phyloP scores from a whole-genome alignment of 2,888 invertebrate species.

The Dyspetes luteomarginatus region DNA sequence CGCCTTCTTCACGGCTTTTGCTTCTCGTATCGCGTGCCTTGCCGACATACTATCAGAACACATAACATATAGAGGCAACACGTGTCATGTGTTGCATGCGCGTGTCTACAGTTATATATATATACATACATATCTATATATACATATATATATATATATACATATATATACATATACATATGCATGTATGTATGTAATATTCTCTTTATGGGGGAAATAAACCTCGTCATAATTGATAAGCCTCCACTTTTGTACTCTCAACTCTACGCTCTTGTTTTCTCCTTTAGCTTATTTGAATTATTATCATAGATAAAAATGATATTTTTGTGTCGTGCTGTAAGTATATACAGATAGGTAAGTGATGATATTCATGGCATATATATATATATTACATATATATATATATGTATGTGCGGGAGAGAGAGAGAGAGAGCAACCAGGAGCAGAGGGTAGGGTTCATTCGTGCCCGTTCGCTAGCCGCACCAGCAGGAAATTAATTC shows the following conservation, averaged over 20 bases:
- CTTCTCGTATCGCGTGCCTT: constrained; percentile 5
- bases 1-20: constrained; percentile 32
- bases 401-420: too few relatives aligned
- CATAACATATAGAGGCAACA: not conserved
- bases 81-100: not conserved
- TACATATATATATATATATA: not conserved
- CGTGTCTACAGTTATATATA: not conserved
- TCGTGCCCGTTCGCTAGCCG: constrained; percentile 44
- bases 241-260: too few relatives aligned
- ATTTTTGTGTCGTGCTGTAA: not conserved
- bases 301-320: not conserved
- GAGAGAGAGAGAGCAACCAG: not conserved
- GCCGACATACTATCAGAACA: not conserved
- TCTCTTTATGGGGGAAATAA: too few relatives aligned
- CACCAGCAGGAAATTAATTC: constrained; percentile 73
- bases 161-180: not conserved
- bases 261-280: not conserved
- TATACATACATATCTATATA: not conserved
- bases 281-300: not conserved
- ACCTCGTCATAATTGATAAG: too few relatives aligned
- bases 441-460: not conserved
- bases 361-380: not conserved
- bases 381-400: not conserved
- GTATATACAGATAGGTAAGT: not conserved
- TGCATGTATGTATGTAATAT: not conserved